Conservation (phyloP, 2,797 vertebrate genomes). For the Emydoidea blandingii region DNA sequence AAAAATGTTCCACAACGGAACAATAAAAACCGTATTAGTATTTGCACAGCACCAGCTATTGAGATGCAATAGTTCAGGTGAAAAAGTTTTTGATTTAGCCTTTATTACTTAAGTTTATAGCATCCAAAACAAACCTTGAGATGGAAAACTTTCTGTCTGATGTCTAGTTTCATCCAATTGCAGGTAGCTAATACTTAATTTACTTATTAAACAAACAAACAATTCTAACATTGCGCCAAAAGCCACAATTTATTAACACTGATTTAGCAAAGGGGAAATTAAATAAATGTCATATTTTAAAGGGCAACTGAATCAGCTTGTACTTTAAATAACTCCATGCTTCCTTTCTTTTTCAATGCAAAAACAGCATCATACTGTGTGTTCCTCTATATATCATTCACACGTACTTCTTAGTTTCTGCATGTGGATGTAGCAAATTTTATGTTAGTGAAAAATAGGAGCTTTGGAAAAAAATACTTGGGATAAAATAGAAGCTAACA, state of each 20-base stretch:
- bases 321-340: background rate
- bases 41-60: background rate
- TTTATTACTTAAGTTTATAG: background rate
- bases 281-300: background rate
- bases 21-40: background rate
- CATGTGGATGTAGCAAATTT: background rate
- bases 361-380: background rate
- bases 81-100: background rate
- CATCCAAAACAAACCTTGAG: background rate
- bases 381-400: background rate
- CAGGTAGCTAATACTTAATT: background rate
- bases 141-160: background rate
- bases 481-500: conserved; percentile 5
- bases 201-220: background rate
- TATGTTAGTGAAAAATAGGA: background rate
- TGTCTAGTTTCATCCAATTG: background rate
- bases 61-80: background rate
- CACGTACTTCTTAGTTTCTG: background rate
- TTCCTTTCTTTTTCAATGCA: background rate
- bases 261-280: background rate
- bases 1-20: background rate
- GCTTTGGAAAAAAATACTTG: background rate
- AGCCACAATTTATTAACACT: background rate
- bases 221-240: background rate
- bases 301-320: background rate